Base-by-base conservation (phyloP, 1,140 invertebrate genomes). In the Bombus sibiricus region DNA sequence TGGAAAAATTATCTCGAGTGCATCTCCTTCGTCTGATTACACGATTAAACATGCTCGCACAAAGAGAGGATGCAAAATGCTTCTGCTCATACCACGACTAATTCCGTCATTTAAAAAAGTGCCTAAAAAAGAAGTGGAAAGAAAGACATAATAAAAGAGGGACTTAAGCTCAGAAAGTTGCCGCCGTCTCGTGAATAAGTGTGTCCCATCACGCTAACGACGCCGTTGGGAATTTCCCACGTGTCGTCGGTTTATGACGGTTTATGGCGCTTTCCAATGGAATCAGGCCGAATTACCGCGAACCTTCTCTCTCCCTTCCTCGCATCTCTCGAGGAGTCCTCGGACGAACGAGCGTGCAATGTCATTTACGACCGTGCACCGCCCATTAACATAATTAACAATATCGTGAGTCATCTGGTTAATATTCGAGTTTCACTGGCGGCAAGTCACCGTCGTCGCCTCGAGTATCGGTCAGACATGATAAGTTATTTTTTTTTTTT, bases 351-450 rank as follows among this genome's bases (percentile, higher is more conserved):
- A 22, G 22, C 18, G 22, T 39, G 68, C 68, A 12, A 39, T 41
- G 69, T 79, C 68, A 83, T 89, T 89, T 89, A 89, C 62, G 74
- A 85, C 59, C 66, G n/a, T 77, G 78, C 43, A 73, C 37, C 76
- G 68, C 76, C 87, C 68, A 90, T 90, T 90, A 89, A 85, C 85
- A 84, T 90, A 89, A 90, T 90, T 90, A 90, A 90, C 85, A 85
- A 86, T 89, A 81, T 80, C 84, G 73, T 87, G 89, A 90, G 89
- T 90, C 88, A 90, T 71, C 77, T 39, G 69, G 74, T 83, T 88
- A 86, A 88, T 83, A 79, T 76, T 77, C 68, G 69, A 57, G 76
- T 74, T 43, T 43, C 66, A 81, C 37, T 37, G 43, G 25, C 57
- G 25, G 22, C 37, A 37, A 69, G 34, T 39, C 68, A 66, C 28